Percentiles rank a stretch among this genome's conserved stretches.
Evolutionary conservation across 2,113 vertebrate species (phyloP).

Genomic region (Cepphus grylle): DNA sequence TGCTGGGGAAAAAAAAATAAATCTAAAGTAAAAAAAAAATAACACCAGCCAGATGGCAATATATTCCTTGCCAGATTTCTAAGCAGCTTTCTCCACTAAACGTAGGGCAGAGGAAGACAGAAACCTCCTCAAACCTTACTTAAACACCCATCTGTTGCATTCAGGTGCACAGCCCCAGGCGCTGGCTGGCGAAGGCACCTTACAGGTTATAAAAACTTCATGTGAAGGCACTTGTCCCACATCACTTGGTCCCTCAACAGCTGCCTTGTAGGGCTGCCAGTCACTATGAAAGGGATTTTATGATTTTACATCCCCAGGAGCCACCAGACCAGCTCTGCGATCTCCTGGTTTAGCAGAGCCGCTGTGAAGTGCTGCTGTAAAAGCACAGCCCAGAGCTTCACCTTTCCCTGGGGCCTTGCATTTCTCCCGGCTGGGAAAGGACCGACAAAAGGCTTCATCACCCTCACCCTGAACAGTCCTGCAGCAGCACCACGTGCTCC

Average conservation of each 20-base stretch:
- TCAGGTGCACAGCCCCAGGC: not conserved
- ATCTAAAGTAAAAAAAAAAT: not conserved
- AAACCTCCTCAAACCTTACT: not conserved
- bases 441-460: not conserved
- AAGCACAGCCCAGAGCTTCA: not conserved
- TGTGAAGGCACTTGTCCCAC: not conserved
- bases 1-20: not conserved
- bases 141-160: not conserved
- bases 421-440: not conserved
- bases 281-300: not conserved
- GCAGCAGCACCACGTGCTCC: rapidly evolving
- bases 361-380: not conserved
- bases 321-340: not conserved
- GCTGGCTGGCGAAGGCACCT: not conserved
- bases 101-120: not conserved
- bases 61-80: constrained; percentile 23
- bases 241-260: not conserved
- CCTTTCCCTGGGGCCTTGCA: not conserved
- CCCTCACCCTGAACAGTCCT: not conserved
- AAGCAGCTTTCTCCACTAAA: not conserved
- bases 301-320: not conserved
- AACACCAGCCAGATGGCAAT: constrained; percentile 28
- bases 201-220: not conserved
- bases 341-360: not conserved
- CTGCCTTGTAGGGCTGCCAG: not conserved